Percentiles rank a stretch among this genome's conserved stretches.
These are phyloP conservation scores for Trilocha varians DNA, from an alignment of 2,888 invertebrate genomes.

Conservation along the genomic window DNA sequence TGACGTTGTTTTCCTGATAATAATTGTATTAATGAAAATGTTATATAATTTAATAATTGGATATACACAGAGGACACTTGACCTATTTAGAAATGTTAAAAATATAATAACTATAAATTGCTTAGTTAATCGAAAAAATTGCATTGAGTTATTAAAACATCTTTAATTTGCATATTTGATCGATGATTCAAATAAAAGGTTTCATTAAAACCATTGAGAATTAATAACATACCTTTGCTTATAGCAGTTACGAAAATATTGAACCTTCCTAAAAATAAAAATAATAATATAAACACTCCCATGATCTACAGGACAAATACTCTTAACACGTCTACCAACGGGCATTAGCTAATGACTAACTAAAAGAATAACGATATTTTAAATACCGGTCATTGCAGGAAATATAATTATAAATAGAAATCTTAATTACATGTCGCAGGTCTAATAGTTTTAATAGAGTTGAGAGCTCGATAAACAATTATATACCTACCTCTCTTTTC, in stretches of 20 bases:
- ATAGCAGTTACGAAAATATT: background rate
- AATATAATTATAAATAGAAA: constrained; percentile 35
- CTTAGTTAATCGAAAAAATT: too few species aligned
- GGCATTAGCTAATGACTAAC: constrained; percentile 14
- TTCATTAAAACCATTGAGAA: too few species aligned
- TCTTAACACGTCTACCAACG: constrained; percentile 13
- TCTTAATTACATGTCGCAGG: constrained; percentile 34
- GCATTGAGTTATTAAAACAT: too few species aligned
- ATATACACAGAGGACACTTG: too few species aligned
- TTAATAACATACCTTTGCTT: background rate
- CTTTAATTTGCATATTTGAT: too few species aligned
- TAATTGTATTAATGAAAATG: too few species aligned
- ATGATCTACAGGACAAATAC: background rate
- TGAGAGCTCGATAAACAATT: constrained; percentile 16
- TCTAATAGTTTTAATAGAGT: constrained; percentile 30
- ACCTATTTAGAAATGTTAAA: too few species aligned
- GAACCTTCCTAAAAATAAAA: background rate
- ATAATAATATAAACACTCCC: background rate
- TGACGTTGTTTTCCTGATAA: too few species aligned
- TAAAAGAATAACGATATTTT: constrained; percentile 16
- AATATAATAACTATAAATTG: too few species aligned
- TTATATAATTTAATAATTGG: too few species aligned
- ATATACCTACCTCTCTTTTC: background rate
- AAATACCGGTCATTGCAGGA: constrained; percentile 31
- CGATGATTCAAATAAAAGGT: too few species aligned